phyloP scores from a whole-genome alignment of 2,797 vertebrate species.

The Aselliscus stoliczkanus region DNA sequence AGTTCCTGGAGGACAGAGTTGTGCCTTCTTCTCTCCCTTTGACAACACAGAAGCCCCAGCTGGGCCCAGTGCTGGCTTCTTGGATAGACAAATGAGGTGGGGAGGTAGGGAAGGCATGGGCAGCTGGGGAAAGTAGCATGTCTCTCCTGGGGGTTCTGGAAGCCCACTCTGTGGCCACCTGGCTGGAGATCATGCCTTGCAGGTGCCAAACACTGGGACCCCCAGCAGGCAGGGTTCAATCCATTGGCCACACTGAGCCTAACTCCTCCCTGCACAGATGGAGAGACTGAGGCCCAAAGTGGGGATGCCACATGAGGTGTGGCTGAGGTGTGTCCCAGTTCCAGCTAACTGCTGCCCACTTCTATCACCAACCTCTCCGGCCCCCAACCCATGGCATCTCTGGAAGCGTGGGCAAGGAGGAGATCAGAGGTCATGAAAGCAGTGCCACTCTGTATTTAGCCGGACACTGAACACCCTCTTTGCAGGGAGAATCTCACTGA shows the following conservation, averaged over 20 bases:
- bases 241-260: not conserved
- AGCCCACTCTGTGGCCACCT: not conserved
- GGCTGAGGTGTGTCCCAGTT: not conserved
- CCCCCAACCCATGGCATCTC: not conserved
- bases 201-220: not conserved
- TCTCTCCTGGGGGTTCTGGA: not conserved
- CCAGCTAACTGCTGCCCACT: not conserved
- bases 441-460: fast-evolving
- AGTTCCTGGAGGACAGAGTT: not conserved
- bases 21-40: not conserved
- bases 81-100: not conserved
- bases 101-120: no score
- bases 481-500: not conserved
- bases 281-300: not conserved
- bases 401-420: no score
- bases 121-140: not conserved
- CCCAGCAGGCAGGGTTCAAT: not conserved
- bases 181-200: not conserved
- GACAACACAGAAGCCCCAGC: not conserved
- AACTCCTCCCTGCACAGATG: not conserved
- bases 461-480: not conserved
- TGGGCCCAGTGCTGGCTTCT: not conserved
- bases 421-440: not conserved
- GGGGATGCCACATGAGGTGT: not conserved
- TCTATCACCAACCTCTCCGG: not conserved